Conservation (phyloP, 2,888 invertebrate species). For the Rhamnusium bicolor region DNA sequence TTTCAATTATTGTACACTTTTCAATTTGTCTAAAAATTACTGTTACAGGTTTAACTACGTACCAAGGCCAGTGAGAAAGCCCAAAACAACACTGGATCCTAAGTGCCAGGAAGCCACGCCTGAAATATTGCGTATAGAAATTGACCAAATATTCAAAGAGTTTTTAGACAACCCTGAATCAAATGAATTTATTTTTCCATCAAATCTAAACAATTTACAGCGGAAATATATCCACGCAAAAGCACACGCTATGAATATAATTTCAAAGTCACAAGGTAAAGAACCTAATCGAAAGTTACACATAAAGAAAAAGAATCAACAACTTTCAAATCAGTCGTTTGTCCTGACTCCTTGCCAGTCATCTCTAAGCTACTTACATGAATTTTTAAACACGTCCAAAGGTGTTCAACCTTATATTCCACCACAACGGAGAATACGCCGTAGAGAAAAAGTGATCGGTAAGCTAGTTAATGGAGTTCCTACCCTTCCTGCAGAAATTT, state of each 20-base stretch:
- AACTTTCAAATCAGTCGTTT: slow-evolving; percentile 54
- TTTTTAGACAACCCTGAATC: slow-evolving; percentile 59
- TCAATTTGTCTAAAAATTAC: not conserved
- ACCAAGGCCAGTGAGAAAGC: not conserved
- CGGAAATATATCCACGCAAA: slow-evolving; percentile 86
- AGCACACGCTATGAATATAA: slow-evolving; percentile 79
- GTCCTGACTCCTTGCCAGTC: slow-evolving; percentile 46
- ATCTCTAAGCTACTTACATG: slow-evolving; percentile 21
- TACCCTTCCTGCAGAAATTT: slow-evolving; percentile 15
- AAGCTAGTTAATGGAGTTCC: slow-evolving; percentile 62
- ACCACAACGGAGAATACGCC: slow-evolving; percentile 2
- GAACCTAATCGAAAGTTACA: slow-evolving; percentile 65
- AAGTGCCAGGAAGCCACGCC: slow-evolving; percentile 58
- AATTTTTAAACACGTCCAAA: slow-evolving; percentile 19
- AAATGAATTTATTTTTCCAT: slow-evolving; percentile 72
- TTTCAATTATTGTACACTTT: not conserved
- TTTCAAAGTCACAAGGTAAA: slow-evolving; percentile 88
- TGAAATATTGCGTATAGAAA: slow-evolving; percentile 60
- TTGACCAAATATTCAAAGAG: slow-evolving; percentile 62
- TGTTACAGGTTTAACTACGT: slow-evolving; percentile 1
- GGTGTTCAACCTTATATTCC: not conserved
- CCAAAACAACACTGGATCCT: slow-evolving; percentile 18
- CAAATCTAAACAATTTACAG: slow-evolving; percentile 83
- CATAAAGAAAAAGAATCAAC: slow-evolving; percentile 54
- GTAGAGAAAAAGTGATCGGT: slow-evolving; percentile 52